Conservation (phyloP, 2,797 vertebrate genomes). For the Crax fasciolata region DNA sequence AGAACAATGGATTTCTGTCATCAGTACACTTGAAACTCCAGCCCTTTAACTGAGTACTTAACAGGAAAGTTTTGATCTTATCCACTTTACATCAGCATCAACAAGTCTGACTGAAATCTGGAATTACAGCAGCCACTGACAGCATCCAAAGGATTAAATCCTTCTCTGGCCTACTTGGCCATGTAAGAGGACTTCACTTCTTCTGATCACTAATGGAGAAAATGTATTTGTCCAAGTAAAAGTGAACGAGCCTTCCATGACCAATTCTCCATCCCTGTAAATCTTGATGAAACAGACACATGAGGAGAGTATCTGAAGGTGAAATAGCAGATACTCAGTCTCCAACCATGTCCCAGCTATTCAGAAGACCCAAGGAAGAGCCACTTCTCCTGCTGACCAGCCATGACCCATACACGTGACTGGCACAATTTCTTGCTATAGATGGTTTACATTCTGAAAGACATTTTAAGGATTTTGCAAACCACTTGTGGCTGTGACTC, state of each 20-base stretch:
- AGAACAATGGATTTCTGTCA: background rate
- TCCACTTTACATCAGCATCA: background rate
- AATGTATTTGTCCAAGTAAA: background rate
- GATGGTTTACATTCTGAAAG: background rate
- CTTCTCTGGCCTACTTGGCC: background rate
- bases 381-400: background rate
- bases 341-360: background rate
- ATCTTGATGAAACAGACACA: background rate
- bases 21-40: background rate
- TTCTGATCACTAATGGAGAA: background rate
- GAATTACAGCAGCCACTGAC: background rate
- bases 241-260: fast-evolving
- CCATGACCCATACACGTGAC: background rate
- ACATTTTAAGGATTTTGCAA: background rate
- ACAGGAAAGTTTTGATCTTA: background rate
- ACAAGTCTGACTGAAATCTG: background rate
- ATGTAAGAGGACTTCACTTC: background rate
- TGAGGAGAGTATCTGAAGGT: fast-evolving
- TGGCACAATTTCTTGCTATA: background rate
- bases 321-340: background rate
- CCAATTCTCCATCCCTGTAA: background rate
- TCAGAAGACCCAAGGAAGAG: background rate
- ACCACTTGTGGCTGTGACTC: background rate
- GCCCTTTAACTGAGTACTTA: background rate
- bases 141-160: background rate